Conservation (phyloP, 1,140 invertebrate genomes). For the Bradysia coprophila region DNA sequence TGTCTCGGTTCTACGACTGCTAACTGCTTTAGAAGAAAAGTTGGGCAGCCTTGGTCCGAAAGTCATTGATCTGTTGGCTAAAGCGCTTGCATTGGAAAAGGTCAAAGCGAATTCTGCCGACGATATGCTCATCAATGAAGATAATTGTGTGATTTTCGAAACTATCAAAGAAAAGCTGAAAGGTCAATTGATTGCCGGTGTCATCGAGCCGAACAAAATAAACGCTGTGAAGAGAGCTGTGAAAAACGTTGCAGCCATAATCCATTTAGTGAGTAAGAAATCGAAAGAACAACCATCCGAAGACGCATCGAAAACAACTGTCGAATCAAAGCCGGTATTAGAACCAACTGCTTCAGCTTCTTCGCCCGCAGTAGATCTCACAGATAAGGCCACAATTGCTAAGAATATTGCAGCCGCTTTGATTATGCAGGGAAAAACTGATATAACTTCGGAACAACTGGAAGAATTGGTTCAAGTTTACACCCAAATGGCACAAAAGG, state of each 20-base stretch:
- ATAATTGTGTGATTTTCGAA: constrained; percentile 55
- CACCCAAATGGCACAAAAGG: constrained; percentile 41
- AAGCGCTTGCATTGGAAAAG: constrained; percentile 47
- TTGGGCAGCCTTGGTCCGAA: constrained; percentile 62
- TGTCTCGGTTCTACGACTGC: constrained; percentile 46
- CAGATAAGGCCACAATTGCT: constrained; percentile 37
- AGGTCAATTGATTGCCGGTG: constrained; percentile 33
- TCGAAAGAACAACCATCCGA: constrained; percentile 23
- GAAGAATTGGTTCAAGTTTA: constrained; percentile 58
- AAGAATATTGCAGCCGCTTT: constrained; percentile 57
- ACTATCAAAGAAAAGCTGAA: constrained; percentile 71
- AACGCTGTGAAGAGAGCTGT: constrained; percentile 25
- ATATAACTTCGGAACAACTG: constrained; percentile 54
- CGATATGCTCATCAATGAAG: constrained; percentile 43
- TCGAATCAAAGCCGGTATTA: constrained; percentile 15
- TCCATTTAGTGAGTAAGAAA: constrained; percentile 37
- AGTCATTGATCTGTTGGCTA: constrained; percentile 48
- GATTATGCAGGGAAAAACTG: constrained; percentile 52
- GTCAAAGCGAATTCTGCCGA: constrained; percentile 48
- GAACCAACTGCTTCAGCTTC: constrained; percentile 12
- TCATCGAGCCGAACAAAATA: constrained; percentile 13
- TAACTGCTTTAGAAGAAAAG: constrained; percentile 62
- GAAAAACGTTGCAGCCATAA: constrained; percentile 42
- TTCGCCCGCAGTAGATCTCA: constrained; percentile 9
- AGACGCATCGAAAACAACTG: constrained; percentile 4